These are phyloP conservation scores for Philypnodon macrostomus DNA, from an alignment of 2,797 vertebrate genomes.

Conservation along the genomic window DNA sequence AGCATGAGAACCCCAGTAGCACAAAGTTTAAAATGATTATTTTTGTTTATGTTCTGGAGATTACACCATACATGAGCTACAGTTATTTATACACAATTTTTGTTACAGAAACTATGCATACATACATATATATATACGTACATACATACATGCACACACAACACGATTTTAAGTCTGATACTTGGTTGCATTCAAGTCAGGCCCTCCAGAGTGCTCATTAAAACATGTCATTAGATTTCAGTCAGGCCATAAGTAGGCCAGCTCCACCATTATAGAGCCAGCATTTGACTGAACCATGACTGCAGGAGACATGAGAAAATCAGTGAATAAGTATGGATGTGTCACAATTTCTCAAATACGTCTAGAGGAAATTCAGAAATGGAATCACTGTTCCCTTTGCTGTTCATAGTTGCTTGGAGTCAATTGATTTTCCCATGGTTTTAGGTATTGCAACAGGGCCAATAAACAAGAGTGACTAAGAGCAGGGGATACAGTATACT, in stretches of 20 bases:
- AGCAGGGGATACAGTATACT: conserved; percentile 11
- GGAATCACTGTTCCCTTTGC: conserved; percentile 41
- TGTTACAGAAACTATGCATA: not conserved
- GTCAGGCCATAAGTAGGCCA: conserved; percentile 59
- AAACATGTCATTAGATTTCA: conserved; percentile 68
- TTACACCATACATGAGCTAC: conserved; percentile 1
- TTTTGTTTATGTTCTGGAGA: too few species aligned
- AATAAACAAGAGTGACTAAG: not conserved
- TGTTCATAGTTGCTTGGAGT: conserved; percentile 39
- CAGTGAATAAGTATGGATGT: conserved; percentile 46
- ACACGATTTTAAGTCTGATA: too few species aligned
- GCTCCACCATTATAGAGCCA: conserved; percentile 39
- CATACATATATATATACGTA: not conserved
- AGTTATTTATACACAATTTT: conserved; percentile 10
- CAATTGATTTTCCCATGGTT: conserved; percentile 18
- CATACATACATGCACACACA: not conserved
- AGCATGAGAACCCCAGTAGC: too few species aligned
- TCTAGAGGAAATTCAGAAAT: conserved; percentile 24
- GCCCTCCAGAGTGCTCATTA: conserved; percentile 62
- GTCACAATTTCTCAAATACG: conserved; percentile 43
- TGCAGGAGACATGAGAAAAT: conserved; percentile 60
- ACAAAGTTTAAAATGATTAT: too few species aligned
- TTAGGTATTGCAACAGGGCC: not conserved
- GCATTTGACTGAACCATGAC: conserved; percentile 59
- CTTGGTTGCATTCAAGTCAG: conserved; percentile 24